A percentile compares a stretch with the other conserved stretches of the same genome.
These are phyloP conservation scores for cat (Felis catus) DNA, from an alignment of 2,113 vertebrate species.

Conservation along the genomic window DNA sequence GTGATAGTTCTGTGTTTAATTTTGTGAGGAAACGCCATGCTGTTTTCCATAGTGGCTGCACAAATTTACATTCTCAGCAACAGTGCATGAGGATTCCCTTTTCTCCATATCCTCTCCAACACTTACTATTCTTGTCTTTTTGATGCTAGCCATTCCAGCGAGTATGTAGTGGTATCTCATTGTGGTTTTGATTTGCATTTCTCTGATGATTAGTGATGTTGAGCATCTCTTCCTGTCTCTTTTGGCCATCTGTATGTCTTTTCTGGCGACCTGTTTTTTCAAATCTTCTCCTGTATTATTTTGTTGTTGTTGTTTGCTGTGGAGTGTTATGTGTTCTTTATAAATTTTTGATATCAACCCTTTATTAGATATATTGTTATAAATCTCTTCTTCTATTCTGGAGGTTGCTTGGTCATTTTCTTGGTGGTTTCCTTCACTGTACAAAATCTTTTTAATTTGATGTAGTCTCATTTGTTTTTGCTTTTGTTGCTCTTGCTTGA, in stretches of 20 bases:
- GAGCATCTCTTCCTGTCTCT: neutral
- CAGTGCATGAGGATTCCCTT: neutral
- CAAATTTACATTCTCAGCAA: neutral
- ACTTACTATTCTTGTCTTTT: neutral
- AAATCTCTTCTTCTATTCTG: neutral
- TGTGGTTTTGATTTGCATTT: neutral
- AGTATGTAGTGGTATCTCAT: neutral
- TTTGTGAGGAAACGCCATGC: neutral
- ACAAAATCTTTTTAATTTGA: neutral
- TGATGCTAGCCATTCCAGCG: neutral
- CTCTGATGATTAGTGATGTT: neutral
- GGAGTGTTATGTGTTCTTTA: neutral
- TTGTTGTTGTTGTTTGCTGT: neutral
- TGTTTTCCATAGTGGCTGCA: neutral
- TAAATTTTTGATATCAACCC: neutral
- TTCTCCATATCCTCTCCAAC: neutral
- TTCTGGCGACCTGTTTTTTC: neutral
- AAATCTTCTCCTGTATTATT: neutral
- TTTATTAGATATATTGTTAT: neutral
- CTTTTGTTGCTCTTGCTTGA: neutral
- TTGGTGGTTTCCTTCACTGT: neutral
- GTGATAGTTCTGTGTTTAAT: neutral
- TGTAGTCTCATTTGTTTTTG: neutral
- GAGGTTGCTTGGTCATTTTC: neutral
- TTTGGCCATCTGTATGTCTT: neutral